These are phyloP conservation scores for Polydesmus complanatus DNA, from an alignment of 2,888 invertebrate species.

Conservation along the genomic window DNA sequence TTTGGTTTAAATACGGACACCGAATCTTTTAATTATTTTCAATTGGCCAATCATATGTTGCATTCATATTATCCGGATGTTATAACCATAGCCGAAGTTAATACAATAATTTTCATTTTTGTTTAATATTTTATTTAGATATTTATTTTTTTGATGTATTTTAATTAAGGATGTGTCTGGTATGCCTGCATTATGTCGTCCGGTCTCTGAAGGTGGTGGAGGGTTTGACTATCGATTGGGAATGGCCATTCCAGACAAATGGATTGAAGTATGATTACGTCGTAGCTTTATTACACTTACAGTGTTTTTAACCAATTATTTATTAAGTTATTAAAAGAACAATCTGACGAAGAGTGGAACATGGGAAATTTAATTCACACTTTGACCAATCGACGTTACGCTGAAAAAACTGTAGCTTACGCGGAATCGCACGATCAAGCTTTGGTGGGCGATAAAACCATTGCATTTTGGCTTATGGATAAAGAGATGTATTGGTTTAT, in stretches of 20 bases:
- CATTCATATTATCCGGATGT: conserved; percentile 55
- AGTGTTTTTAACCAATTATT: neutral
- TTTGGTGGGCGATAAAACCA: conserved; percentile 92
- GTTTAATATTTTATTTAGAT: neutral
- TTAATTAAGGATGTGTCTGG: conserved; percentile 76
- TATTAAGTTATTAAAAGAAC: conserved; percentile 62
- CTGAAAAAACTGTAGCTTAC: conserved; percentile 93
- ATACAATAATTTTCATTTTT: neutral
- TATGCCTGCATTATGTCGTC: conserved; percentile 93
- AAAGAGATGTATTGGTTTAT: conserved; percentile 96
- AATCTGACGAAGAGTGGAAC: conserved; percentile 83
- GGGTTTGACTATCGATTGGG: conserved; percentile 97
- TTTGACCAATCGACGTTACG: conserved; percentile 84
- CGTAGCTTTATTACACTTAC: conserved; percentile 11
- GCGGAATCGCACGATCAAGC: conserved; percentile 98
- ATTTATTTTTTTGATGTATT: neutral
- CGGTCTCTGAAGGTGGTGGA: conserved; percentile 78
- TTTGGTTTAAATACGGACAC: conserved; percentile 93
- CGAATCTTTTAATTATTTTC: conserved; percentile 85
- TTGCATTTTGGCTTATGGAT: conserved; percentile 99
- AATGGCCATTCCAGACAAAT: conserved; percentile 98
- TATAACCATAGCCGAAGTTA: conserved; percentile 88
- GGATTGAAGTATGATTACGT: conserved; percentile 52
- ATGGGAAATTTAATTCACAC: conserved; percentile 82
- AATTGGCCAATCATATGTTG: conserved; percentile 80